phyloP scores from a whole-genome alignment of 2,113 vertebrate species.

The Cynocephalus volans region DNA sequence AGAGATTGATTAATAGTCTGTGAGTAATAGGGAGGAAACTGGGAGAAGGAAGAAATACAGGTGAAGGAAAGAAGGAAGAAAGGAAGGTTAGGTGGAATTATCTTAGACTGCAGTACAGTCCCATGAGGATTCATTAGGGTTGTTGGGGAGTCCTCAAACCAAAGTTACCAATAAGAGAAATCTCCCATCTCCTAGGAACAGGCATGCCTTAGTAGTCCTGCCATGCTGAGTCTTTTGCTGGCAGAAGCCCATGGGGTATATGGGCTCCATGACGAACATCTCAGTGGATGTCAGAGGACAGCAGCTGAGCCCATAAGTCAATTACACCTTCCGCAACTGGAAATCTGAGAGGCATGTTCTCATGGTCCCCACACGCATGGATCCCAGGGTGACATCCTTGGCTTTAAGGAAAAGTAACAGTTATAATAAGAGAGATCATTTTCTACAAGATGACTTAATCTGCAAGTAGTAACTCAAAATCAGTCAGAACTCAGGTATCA shows the following conservation, averaged over 20 bases:
- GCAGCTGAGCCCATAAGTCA: not conserved
- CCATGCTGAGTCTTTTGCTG: not conserved
- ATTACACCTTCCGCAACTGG: not conserved
- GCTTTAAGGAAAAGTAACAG: not conserved
- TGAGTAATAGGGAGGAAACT: not conserved
- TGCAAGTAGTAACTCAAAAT: not conserved
- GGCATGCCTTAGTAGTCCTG: not conserved
- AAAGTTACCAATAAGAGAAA: not conserved
- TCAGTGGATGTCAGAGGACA: not conserved
- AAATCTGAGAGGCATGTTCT: not conserved
- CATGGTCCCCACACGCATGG: fast-evolving
- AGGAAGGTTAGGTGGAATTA: not conserved
- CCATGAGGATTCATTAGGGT: not conserved
- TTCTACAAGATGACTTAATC: not conserved
- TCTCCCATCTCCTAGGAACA: not conserved
- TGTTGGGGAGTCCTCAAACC: not conserved
- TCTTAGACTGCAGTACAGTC: not conserved
- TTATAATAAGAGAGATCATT: not conserved
- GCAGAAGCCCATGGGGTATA: not conserved
- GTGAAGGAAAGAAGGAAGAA: not conserved
- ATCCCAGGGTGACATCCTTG: not conserved
- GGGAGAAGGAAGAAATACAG: not conserved
- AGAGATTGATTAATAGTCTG: not conserved
- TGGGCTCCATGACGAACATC: not conserved
- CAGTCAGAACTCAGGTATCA: not conserved